Evolutionary conservation across 2,797 vertebrate genomes (phyloP).

Genomic region (Helarctos malayanus): DNA sequence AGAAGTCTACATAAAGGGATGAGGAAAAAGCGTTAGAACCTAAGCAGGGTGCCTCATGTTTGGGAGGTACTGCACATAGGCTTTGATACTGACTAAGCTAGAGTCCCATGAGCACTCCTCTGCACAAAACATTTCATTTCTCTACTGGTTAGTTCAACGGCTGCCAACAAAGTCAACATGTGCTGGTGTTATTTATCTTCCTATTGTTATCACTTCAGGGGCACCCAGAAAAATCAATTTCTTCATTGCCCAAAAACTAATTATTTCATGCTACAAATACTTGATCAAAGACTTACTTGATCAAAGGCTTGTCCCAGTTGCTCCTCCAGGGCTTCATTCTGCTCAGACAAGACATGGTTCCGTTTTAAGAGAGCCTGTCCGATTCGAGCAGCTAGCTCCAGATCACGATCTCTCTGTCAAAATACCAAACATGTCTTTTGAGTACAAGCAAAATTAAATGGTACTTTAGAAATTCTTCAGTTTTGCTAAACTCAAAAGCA

Average conservation of each 20-base stretch:
- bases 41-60: not conserved
- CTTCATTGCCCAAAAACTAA: not conserved
- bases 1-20: not conserved
- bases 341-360: constrained; percentile 95
- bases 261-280: not conserved
- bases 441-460: constrained; percentile 32
- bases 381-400: constrained; percentile 98
- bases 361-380: constrained; percentile 97
- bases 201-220: not conserved
- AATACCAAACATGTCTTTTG: constrained; percentile 66
- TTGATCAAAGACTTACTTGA: constrained; percentile 90
- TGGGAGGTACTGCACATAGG: not conserved
- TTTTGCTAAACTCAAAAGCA: constrained; percentile 64
- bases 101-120: not conserved
- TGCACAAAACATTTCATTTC: not conserved
- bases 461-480: constrained; percentile 29
- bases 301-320: constrained; percentile 96
- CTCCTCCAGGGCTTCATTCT: constrained; percentile 96
- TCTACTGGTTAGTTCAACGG: not conserved
- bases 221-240: not conserved
- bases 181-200: not conserved
- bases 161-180: not conserved
- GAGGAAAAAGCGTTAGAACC: not conserved
- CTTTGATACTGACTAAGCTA: not conserved
- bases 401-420: constrained; percentile 95